Conservation (phyloP, 2,888 invertebrate species). For the Dichetophora obliterata region DNA sequence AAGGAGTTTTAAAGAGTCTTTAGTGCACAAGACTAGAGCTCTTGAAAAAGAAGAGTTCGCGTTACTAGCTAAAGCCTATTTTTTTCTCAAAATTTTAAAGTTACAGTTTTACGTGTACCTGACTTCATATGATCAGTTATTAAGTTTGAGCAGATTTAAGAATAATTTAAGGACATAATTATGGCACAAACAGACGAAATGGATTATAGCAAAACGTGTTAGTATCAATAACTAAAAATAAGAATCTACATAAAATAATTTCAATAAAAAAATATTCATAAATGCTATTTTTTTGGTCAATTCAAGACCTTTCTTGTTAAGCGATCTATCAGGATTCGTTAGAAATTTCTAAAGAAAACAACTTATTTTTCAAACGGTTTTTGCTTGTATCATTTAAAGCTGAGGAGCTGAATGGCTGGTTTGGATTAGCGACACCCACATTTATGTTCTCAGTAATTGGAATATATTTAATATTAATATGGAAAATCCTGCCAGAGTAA, state of each 20-base stretch:
- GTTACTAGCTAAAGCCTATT: background rate
- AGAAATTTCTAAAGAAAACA: too few relatives aligned
- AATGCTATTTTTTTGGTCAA: too few relatives aligned
- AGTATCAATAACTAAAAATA: slow-evolving; percentile 33
- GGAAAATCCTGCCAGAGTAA: slow-evolving; percentile 55
- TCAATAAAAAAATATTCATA: too few relatives aligned
- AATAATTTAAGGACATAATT: background rate
- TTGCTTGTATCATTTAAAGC: slow-evolving; percentile 32
- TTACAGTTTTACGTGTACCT: background rate
- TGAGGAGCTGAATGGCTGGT: slow-evolving; percentile 33
- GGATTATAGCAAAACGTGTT: slow-evolving; percentile 46
- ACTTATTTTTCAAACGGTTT: too few relatives aligned
- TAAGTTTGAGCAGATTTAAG: background rate
- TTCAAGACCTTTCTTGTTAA: too few relatives aligned
- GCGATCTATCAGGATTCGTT: too few relatives aligned
- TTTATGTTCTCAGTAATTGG: slow-evolving; percentile 53
- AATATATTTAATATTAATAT: slow-evolving; percentile 57
- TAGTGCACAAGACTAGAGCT: slow-evolving; percentile 19
- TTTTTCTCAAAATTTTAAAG: background rate
- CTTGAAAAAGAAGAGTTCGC: background rate
- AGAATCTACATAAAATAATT: too few relatives aligned
- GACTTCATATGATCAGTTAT: background rate
- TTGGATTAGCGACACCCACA: slow-evolving; percentile 46
- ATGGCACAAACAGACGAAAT: slow-evolving; percentile 10
- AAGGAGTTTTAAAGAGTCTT: slow-evolving; percentile 27